Conservation (phyloP, 2,113 vertebrate species). For the Eretmochelys imbricata region DNA sequence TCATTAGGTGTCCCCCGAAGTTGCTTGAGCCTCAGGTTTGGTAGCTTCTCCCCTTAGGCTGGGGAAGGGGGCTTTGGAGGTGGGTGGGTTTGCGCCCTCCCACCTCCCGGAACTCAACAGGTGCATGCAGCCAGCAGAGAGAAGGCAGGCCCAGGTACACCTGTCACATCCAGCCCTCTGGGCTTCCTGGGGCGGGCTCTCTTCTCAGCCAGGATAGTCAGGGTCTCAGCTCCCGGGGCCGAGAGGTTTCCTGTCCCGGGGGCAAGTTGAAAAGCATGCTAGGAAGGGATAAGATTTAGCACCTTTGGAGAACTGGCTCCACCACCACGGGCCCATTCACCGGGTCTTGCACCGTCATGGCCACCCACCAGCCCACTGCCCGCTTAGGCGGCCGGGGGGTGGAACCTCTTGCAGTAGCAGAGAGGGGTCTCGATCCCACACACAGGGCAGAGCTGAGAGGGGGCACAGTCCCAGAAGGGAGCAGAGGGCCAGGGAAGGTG, state of each 20-base stretch:
- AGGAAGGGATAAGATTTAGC: background rate
- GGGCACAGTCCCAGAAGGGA: too few relatives aligned
- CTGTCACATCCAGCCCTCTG: background rate
- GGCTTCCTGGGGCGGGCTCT: too few relatives aligned
- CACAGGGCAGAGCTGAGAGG: background rate
- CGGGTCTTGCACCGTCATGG: background rate
- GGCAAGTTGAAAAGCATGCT: background rate
- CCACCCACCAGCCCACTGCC: fast-evolving
- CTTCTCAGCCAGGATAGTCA: too few relatives aligned
- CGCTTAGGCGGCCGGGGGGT: too few relatives aligned
- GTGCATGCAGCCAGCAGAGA: background rate
- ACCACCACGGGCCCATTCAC: fast-evolving
- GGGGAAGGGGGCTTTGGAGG: too few relatives aligned
- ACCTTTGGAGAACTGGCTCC: background rate
- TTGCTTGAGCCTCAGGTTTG: too few relatives aligned
- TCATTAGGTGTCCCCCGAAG: too few relatives aligned
- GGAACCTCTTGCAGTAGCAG: background rate
- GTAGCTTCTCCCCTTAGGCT: too few relatives aligned
- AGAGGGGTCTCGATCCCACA: background rate
- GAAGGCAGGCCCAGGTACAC: background rate
- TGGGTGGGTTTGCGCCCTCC: too few relatives aligned
- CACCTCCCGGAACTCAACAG: too few relatives aligned
- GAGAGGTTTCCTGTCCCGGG: fast-evolving
- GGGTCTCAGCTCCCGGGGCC: too few relatives aligned
- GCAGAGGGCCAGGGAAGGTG: too few relatives aligned